Base-by-base conservation (phyloP, 2,888 invertebrate genomes). In the Calameuta idolon region DNA sequence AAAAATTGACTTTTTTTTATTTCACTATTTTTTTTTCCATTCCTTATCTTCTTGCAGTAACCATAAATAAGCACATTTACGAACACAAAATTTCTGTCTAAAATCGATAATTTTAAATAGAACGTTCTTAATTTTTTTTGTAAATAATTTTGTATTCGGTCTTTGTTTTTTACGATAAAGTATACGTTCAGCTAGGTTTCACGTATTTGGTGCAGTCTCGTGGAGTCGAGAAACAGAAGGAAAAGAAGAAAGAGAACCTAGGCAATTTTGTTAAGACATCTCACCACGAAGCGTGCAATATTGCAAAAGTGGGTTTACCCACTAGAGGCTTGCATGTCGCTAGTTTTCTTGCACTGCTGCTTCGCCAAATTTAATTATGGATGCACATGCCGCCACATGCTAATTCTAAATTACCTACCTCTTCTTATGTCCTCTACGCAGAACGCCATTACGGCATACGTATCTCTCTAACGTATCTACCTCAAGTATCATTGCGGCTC, bases 291-390 rank as follows among this genome's bases (percentile, higher is more conserved):
- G 55, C 55, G 23, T 55, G 55, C 55, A 9, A 85, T 85, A 85
- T 83, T 81, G 79, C 75, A 79, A 83, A 79, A 84, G 82, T 79
- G 79, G 78, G 76, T 83, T 79, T 73, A 75, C 77, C 83, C 82
- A 83, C 85, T 87, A 78, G 79, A 81, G 73, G 80, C 78, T 76
- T 76, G 76, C 80, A 74, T 79, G 73, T 69, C 75, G 79, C 79
- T 80, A 82, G 81, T 84, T 85, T 85, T 81, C 80, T 77, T 77
- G 80, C 81, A 81, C 79, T 79, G 79, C 83, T 83, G 82, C 80
- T 82, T 81, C 81, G 82, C 83, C 81, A 84, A 87, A 85, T 85
- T 82, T 86, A 87, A 89, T 89, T 86, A 86, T 84, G 83, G 83
- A 85, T 83, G 84, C 85, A 83, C 82, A 82, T 83, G 85, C 82